Evolutionary conservation across 2,113 vertebrate species (phyloP).

Genomic region (Nycticorax nycticorax): DNA sequence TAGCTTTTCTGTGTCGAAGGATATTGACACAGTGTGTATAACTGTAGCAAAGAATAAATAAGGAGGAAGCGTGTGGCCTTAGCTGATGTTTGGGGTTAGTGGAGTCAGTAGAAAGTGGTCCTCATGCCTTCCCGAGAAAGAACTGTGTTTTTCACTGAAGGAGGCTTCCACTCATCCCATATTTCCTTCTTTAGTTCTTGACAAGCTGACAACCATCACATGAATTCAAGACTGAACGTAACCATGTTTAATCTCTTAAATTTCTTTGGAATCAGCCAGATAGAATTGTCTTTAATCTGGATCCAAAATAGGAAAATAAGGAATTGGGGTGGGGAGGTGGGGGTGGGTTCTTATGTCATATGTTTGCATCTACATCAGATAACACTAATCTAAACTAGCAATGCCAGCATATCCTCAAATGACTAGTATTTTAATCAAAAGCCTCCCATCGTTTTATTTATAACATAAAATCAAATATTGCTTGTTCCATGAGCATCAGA

Average conservation of each 20-base stretch:
- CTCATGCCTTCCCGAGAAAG: background rate
- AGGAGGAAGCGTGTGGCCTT: background rate
- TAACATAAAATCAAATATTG: background rate
- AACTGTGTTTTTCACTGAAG: background rate
- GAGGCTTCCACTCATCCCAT: background rate
- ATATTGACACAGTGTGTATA: background rate
- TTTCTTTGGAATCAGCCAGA: background rate
- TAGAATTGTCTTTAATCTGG: background rate
- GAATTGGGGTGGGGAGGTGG: background rate
- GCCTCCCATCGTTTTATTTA: background rate
- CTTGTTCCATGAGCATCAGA: background rate
- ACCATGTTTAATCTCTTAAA: background rate
- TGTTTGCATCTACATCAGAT: background rate
- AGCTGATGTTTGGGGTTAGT: background rate
- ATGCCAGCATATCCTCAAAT: background rate
- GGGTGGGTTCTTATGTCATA: background rate
- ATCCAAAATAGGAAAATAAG: background rate
- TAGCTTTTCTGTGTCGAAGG: background rate
- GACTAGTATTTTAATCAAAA: background rate
- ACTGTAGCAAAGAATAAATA: background rate
- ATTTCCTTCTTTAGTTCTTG: background rate
- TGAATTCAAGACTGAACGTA: background rate
- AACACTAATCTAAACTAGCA: background rate
- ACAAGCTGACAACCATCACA: background rate
- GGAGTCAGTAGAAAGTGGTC: background rate